These are phyloP conservation scores for Nomia melanderi DNA, from an alignment of 1,140 invertebrate genomes.

Conservation along the genomic window DNA sequence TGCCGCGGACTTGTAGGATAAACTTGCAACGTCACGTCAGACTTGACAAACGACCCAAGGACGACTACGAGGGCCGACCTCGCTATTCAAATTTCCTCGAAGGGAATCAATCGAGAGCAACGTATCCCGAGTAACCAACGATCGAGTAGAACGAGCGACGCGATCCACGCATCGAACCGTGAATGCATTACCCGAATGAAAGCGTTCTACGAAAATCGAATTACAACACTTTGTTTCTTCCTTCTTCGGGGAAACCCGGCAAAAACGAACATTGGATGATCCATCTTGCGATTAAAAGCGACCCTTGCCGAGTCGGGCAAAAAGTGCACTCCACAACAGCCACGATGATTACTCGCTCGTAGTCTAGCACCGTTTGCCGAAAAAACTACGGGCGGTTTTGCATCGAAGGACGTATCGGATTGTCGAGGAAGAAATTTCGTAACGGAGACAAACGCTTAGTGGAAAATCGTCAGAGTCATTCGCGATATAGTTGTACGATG, in stretches of 20 bases:
- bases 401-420: not conserved
- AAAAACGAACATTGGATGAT: constrained; percentile 37
- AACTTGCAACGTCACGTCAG: too few relatives aligned
- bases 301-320: constrained; percentile 12
- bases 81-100: too few relatives aligned
- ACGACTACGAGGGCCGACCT: too few relatives aligned
- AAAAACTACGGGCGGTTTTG: constrained; percentile 25
- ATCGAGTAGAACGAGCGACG: not conserved
- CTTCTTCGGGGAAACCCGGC: not conserved
- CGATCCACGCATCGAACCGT: not conserved
- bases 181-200: constrained; percentile 9
- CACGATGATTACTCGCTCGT: constrained; percentile 29
- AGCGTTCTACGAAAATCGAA: constrained; percentile 25
- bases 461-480: too few relatives aligned
- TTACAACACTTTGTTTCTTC: constrained; percentile 20
- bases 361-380: not conserved
- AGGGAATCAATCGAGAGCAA: not conserved
- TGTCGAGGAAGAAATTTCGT: too few relatives aligned
- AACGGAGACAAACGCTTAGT: too few relatives aligned
- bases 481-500: constrained; percentile 9
- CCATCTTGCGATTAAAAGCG: constrained; percentile 30
- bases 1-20: too few relatives aligned
- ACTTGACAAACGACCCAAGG: too few relatives aligned
- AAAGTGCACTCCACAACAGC: constrained; percentile 29
- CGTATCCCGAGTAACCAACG: not conserved